Conservation (phyloP, 2,888 invertebrate genomes). For the Drosophila cognata region DNA sequence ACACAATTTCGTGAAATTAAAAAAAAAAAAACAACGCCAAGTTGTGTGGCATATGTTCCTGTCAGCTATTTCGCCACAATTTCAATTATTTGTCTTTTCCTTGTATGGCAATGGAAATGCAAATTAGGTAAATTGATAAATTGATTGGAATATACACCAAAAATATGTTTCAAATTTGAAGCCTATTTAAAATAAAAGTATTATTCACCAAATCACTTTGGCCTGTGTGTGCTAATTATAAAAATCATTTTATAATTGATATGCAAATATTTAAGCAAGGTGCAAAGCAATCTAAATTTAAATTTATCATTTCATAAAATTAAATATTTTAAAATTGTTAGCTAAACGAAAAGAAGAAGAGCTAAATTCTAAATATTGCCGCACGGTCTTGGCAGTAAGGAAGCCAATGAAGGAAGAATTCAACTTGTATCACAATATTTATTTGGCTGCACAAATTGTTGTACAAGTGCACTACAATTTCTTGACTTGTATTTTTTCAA, state of each 20-base stretch:
- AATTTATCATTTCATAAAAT: neutral
- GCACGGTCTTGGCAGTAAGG: neutral
- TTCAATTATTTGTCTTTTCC: conserved; percentile 42
- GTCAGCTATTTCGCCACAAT: conserved; percentile 41
- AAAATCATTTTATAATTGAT: neutral
- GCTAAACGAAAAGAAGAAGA: neutral
- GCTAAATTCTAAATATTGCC: neutral
- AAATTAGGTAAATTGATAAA: conserved; percentile 22
- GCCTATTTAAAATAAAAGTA: neutral
- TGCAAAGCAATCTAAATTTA: neutral
- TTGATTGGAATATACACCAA: conserved; percentile 11
- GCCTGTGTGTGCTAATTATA: neutral
- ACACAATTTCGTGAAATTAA: conserved; percentile 21
- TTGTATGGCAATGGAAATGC: conserved; percentile 22
- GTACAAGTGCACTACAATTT: neutral
- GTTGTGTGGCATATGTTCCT: conserved; percentile 49
- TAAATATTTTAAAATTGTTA: neutral
- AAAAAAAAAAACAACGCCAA: conserved; percentile 28
- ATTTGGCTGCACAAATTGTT: neutral
- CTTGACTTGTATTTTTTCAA: neutral
- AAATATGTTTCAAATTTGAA: conserved; percentile 11
- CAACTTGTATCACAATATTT: neutral
- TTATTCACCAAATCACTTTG: conserved; percentile 3
- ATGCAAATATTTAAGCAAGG: neutral
- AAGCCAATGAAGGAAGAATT: neutral